Evolutionary conservation across 2,113 vertebrate genomes (phyloP), one percentile per base, ranked within the genome.

Genomic region (Phycodurus eques): DNA sequence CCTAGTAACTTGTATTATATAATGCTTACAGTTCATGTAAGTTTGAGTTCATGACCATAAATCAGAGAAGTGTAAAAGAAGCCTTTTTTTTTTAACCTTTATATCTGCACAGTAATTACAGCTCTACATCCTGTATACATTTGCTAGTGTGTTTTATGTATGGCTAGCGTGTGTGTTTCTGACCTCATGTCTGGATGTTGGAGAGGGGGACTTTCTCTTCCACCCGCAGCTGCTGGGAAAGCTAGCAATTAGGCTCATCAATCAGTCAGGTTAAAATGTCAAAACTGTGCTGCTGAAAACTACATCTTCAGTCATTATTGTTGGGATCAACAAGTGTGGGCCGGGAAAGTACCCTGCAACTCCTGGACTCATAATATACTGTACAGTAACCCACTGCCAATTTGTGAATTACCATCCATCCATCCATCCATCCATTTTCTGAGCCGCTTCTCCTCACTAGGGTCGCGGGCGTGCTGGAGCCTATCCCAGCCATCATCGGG

Each of bases 171-270:
- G 65, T 66, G 14, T 57, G 49, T 39, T 67, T 51, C 71, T 71
- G 72, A 72, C 66, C 10, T 51, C 9, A 46, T 7, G 53, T 81
- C 73, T 77, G 42, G 75, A 73, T 59, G 61, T 69, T 0, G 12
- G 59, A 43, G 42, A 64, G 54, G 59, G 43, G 70, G 72, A 2
- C 0, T 6, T 44, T 80, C 63, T 71, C 31, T 67, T 61, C 20
- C 57, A 47, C 4, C 27, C 62, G 71, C 67, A 20, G 70, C 75
- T 64, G 46, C 77, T 80, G 39, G 39, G 1, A 11, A 43, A 42
- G 53, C 53, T 17, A 66, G 49, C 43, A 66, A 65, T 43, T 22
- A 42, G 39, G 71, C 59, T 67, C 69, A 68, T 31, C 66, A 63
- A 35, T 75, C 11, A 15, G 71, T 75, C 11, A 15, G 71, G 42